Evolutionary conservation across 2,113 vertebrate genomes (phyloP).

Genomic region (Ophiodon elongatus): DNA sequence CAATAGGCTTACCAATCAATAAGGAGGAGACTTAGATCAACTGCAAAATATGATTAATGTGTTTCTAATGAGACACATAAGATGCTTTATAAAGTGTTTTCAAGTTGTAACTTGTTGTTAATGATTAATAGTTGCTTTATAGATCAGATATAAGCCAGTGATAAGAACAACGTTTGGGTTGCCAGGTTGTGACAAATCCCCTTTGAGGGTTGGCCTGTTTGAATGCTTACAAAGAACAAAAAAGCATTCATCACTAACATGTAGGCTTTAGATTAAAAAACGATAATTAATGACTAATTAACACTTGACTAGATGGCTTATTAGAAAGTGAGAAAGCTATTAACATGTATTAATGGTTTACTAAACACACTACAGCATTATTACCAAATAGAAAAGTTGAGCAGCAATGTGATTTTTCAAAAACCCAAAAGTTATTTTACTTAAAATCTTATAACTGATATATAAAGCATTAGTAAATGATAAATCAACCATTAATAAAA

Average conservation of each 20-base stretch:
- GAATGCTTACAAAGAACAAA: neutral
- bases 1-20: neutral
- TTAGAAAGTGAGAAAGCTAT: neutral
- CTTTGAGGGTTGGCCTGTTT: neutral
- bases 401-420: neutral
- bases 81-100: neutral
- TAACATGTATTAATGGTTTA: neutral
- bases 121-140: neutral
- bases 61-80: neutral
- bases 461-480: neutral
- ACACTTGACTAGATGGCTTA: neutral
- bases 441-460: neutral
- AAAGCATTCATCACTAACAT: neutral
- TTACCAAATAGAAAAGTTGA: neutral
- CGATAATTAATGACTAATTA: neutral
- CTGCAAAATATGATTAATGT: neutral
- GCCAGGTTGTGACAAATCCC: neutral
- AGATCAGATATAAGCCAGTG: neutral
- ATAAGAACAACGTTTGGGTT: neutral
- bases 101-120: neutral
- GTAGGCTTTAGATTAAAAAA: neutral
- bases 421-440: neutral
- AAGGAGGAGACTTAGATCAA: neutral
- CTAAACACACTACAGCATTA: neutral
- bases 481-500: neutral